A percentile compares a stretch with the other conserved stretches of the same genome.
phyloP scores from a whole-genome alignment of 2,113 vertebrate species.

The Eidolon helvum region DNA sequence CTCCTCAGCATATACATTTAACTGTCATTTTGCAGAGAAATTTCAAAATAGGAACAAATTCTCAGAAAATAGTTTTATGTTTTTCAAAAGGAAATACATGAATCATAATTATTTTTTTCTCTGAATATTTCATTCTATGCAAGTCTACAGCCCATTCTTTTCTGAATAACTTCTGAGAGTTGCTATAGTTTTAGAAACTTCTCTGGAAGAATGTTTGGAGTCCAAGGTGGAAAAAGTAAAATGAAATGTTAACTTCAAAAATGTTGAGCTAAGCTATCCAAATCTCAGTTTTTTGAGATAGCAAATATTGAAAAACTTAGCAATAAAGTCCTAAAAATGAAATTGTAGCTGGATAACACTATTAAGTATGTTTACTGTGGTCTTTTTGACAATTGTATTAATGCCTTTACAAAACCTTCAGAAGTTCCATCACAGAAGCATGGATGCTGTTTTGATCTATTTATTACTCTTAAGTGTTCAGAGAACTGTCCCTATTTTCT shows the following conservation, averaged over 20 bases:
- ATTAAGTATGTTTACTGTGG: constrained; percentile 90
- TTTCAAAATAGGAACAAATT: neutral
- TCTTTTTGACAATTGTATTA: constrained; percentile 91
- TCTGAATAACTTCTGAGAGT: neutral
- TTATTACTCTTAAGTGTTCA: constrained; percentile 93
- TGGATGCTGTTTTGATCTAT: constrained; percentile 91
- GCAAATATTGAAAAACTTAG: constrained; percentile 81
- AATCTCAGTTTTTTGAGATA: constrained; percentile 56
- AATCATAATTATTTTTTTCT: constrained; percentile 1
- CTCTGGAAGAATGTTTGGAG: neutral
- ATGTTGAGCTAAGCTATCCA: constrained; percentile 61
- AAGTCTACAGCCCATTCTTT: neutral
- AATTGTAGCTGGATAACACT: constrained; percentile 87
- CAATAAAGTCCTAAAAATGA: constrained; percentile 86
- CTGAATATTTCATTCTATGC: neutral
- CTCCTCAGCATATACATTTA: neutral
- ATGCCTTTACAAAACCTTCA: constrained; percentile 90
- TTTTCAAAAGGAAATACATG: constrained; percentile 19
- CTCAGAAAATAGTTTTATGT: neutral
- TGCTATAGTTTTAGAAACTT: constrained; percentile 33
- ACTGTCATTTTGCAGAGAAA: neutral
- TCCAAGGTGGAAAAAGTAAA: neutral
- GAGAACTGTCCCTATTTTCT: constrained; percentile 95
- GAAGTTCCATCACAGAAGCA: constrained; percentile 89
- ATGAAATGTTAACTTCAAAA: constrained; percentile 25